Percentiles rank a stretch among this genome's conserved stretches.
Conservation (phyloP, 1,140 invertebrate species). For the Drosophila ercepeae region DNA sequence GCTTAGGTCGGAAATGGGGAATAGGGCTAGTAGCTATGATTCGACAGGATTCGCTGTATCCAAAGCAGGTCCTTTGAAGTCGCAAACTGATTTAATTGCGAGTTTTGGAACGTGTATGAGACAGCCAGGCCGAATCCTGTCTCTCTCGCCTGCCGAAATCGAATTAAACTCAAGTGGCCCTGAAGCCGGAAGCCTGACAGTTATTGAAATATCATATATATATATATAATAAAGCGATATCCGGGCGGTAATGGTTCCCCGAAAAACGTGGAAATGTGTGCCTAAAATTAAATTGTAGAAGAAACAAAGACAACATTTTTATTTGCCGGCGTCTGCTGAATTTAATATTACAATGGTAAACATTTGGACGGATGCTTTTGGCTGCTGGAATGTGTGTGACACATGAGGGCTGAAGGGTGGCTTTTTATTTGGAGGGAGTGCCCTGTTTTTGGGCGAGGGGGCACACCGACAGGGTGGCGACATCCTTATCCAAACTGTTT, state of each 20-base stretch:
- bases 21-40: slow-evolving; percentile 20
- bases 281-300: slow-evolving; percentile 58
- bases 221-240: slow-evolving; percentile 6
- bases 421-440: not conserved
- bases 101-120: not conserved
- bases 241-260: slow-evolving; percentile 16
- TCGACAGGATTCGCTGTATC: slow-evolving; percentile 11
- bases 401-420: slow-evolving; percentile 32
- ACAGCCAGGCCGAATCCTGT: not conserved
- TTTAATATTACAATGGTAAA: slow-evolving; percentile 51
- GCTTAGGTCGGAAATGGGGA: slow-evolving; percentile 49
- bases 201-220: slow-evolving; percentile 74
- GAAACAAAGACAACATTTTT: slow-evolving; percentile 39
- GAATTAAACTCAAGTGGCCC: slow-evolving; percentile 69
- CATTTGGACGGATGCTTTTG: slow-evolving; percentile 33
- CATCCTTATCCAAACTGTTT: slow-evolving; percentile 45
- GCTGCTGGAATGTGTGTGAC: slow-evolving; percentile 40
- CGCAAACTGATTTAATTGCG: slow-evolving; percentile 34
- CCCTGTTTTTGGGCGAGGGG: not conserved
- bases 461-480: not conserved
- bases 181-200: slow-evolving; percentile 33
- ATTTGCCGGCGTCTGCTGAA: slow-evolving; percentile 23
- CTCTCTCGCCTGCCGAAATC: slow-evolving; percentile 44
- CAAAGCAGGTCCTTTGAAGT: slow-evolving; percentile 51
- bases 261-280: slow-evolving; percentile 12